These are phyloP conservation scores for Campopleginae sp. DNA, from an alignment of 2,888 invertebrate species.

Conservation along the genomic window DNA sequence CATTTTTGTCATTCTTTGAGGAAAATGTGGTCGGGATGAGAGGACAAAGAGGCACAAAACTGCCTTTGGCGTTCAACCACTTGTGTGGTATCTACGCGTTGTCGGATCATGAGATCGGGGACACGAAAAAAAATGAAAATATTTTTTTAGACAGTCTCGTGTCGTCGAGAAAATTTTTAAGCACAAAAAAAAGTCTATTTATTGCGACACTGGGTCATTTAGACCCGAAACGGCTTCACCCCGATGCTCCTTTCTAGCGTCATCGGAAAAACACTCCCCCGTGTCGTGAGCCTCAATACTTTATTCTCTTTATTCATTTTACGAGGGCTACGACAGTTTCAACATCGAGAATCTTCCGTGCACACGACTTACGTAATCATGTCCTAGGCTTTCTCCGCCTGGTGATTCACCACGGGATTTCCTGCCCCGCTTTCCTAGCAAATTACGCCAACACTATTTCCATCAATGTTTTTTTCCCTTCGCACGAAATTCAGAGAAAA, in stretches of 20 bases:
- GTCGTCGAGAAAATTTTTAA: not conserved
- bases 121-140: not conserved
- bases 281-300: not conserved
- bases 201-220: not conserved
- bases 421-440: not conserved
- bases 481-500: not conserved
- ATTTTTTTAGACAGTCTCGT: not conserved
- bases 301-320: not conserved
- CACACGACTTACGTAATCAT: slow-evolving; percentile 7
- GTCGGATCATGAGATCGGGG: not conserved
- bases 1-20: slow-evolving; percentile 31
- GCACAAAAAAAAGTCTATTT: not conserved
- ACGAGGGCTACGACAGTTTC: not conserved
- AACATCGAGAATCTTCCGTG: slow-evolving; percentile 13
- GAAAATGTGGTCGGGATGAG: slow-evolving; percentile 9
- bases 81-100: not conserved
- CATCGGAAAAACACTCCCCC: not conserved
- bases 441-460: not conserved
- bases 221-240: not conserved
- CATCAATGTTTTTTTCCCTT: not conserved
- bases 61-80: not conserved
- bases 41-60: not conserved
- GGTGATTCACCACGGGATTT: slow-evolving; percentile 5
- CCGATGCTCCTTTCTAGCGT: not conserved
- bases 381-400: slow-evolving; percentile 4